Evolutionary conservation across 2,888 invertebrate species (phyloP), one percentile per base, ranked within the genome.

Genomic region (Dorcus hopei): DNA sequence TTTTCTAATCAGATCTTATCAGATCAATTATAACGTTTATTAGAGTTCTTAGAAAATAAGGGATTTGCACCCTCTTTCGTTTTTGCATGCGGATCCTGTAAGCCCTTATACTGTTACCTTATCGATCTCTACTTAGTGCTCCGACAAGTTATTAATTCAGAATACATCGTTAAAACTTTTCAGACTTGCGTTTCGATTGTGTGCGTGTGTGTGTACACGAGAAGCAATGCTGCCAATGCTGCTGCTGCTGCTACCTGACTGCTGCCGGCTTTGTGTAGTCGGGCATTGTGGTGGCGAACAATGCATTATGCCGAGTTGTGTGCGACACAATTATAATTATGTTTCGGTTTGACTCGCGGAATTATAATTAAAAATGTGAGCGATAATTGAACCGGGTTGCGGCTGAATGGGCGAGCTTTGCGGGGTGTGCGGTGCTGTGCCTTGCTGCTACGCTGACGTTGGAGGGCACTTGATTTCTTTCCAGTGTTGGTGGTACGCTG

Each of bases 101-200:
- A 33, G 26, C 6, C 26, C 26, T 33, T 33, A 33, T 33, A 33
- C 26, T 7, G 26, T 33, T 33, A 33, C 26, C 26, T 33, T 75
- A 77, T 77, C 71, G 77, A 76, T 76, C 76, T 70, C 65, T 69
- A 66, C 66, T 72, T 72, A 70, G 72, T 72, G 70, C 75, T 74
- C 73, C 73, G 72, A 73, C 77, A 76, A 77, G 77, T 77, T 77
- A 78, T 77, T 77, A 77, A 77, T 76, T 72, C 74, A 75, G 72
- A 76, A 77, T 78, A 77, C 77, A 76, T 78, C 77, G 77, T 78
- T 78, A 78, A 78, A 78, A 77, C 76, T 77, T 78, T 78, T 78
- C 77, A 77, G 76, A 77, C 77, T 78, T 74, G 76, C 74, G 72
- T 72, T 7, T 33, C 70, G 72, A 76, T 77, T 77, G 74, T 75